Percentiles rank a stretch among this genome's conserved stretches.
Evolutionary conservation across 2,888 invertebrate species (phyloP).

Genomic region (Colostygia pectinataria): DNA sequence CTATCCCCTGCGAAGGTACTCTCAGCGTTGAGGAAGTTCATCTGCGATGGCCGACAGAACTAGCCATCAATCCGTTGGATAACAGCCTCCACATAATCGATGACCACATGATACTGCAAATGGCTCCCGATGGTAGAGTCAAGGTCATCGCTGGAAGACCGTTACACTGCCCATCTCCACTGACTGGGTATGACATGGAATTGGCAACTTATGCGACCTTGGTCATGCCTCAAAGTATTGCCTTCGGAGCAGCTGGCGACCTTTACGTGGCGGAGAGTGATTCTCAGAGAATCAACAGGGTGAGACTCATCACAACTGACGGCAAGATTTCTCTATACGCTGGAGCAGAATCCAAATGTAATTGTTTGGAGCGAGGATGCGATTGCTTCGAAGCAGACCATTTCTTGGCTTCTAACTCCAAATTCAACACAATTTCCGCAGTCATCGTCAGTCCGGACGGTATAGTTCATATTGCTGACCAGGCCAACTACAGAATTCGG

Average conservation of each 20-base stretch:
- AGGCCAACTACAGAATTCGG: slow-evolving; percentile 94
- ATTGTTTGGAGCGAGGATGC: slow-evolving; percentile 95
- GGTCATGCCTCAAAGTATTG: slow-evolving; percentile 96
- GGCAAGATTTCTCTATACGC: slow-evolving; percentile 97
- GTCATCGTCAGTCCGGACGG: slow-evolving; percentile 97
- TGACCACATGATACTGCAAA: slow-evolving; percentile 96
- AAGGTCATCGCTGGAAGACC: slow-evolving; percentile 97
- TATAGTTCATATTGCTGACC: slow-evolving; percentile 97
- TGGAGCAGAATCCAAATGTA: slow-evolving; percentile 96
- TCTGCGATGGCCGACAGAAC: slow-evolving; percentile 97
- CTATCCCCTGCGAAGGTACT: slow-evolving; percentile 95
- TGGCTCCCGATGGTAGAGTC: slow-evolving; percentile 95
- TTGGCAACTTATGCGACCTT: slow-evolving; percentile 95
- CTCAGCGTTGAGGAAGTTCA: slow-evolving; percentile 96
- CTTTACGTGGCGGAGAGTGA: slow-evolving; percentile 98
- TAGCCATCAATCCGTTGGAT: slow-evolving; percentile 96
- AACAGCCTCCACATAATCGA: slow-evolving; percentile 98
- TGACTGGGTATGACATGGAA: slow-evolving; percentile 91
- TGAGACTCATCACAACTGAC: slow-evolving; percentile 95
- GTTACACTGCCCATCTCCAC: slow-evolving; percentile 93
- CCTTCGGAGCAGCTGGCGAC: slow-evolving; percentile 95
- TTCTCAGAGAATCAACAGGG: slow-evolving; percentile 95
- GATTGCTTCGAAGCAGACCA: slow-evolving; percentile 97
- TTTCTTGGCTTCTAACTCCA: slow-evolving; percentile 95
- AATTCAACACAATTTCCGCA: slow-evolving; percentile 96